A percentile compares a stretch with the other conserved stretches of the same genome.
phyloP scores from a whole-genome alignment of 1,140 invertebrate species.

The Aradophagus sp. region DNA sequence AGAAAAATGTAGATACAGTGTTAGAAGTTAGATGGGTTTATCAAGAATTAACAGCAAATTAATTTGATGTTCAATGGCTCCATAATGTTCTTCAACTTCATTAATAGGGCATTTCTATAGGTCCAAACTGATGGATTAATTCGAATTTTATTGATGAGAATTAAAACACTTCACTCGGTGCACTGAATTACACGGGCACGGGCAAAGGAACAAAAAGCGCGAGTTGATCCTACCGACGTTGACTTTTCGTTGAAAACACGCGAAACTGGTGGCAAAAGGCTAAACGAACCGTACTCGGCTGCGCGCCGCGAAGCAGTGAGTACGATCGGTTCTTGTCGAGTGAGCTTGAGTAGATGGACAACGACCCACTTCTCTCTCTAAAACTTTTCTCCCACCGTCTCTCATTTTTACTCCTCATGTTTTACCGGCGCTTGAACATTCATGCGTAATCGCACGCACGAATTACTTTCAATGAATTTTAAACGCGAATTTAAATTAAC shows the following conservation, averaged over 20 bases:
- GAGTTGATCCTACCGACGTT: too few relatives aligned
- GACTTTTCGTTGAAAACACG: conserved; percentile 16
- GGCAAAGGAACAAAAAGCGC: too few relatives aligned
- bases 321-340: conserved; percentile 65
- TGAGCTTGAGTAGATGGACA: conserved; percentile 67
- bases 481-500: conserved; percentile 7
- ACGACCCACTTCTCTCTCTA: conserved; percentile 71
- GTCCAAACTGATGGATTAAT: too few relatives aligned
- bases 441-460: conserved; percentile 28
- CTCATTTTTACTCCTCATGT: conserved; percentile 56
- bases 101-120: too few relatives aligned
- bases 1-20: too few relatives aligned
- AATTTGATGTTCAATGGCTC: too few relatives aligned
- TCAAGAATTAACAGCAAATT: too few relatives aligned
- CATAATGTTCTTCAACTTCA: too few relatives aligned
- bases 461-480: conserved; percentile 47
- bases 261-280: conserved; percentile 20
- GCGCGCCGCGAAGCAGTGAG: conserved; percentile 66
- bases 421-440: conserved; percentile 14
- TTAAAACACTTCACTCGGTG: too few relatives aligned
- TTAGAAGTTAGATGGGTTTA: too few relatives aligned
- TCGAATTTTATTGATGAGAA: too few relatives aligned
- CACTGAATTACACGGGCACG: too few relatives aligned
- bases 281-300: conserved; percentile 57
- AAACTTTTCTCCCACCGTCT: conserved; percentile 62